These are phyloP conservation scores for Phylloscopus trochiloides DNA, from an alignment of 2,113 vertebrate genomes.

Conservation along the genomic window DNA sequence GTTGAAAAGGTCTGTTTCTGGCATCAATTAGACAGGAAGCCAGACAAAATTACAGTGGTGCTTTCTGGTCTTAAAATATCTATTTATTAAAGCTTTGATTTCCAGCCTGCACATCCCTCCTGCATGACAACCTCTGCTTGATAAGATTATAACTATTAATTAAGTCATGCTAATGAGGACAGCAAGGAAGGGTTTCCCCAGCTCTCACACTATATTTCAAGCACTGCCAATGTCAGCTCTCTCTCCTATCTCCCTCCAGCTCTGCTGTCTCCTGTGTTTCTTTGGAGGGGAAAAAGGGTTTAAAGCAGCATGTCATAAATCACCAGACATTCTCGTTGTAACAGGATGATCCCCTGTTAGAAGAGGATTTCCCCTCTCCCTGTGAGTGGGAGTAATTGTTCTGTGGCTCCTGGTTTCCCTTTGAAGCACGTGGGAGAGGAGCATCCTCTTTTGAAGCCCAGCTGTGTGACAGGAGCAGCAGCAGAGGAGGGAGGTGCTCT, in stretches of 20 bases:
- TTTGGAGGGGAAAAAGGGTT: neutral
- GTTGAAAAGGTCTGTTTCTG: neutral
- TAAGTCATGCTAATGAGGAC: conserved; percentile 24
- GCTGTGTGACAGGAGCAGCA: neutral
- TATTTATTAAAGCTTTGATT: conserved; percentile 6
- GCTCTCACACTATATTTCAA: neutral
- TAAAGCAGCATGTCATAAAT: conserved; percentile 44
- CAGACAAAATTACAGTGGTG: neutral
- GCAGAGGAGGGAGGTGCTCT: neutral
- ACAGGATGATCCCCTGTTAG: conserved; percentile 43
- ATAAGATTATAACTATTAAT: conserved; percentile 28
- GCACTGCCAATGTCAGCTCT: neutral
- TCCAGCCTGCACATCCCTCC: neutral
- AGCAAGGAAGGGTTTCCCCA: neutral
- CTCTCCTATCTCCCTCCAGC: neutral
- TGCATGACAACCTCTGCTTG: neutral
- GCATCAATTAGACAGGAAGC: neutral
- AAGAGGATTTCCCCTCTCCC: conserved; percentile 54
- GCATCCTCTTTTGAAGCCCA: conserved; percentile 18
- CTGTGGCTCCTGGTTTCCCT: conserved; percentile 24
- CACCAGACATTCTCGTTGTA: conserved; percentile 30
- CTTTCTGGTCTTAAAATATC: neutral
- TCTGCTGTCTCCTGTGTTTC: neutral
- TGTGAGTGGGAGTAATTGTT: conserved; percentile 64
- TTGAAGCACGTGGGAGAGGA: conserved; percentile 57